phyloP scores from a whole-genome alignment of 2,888 invertebrate species.

The Drosophila parthenogenetica region DNA sequence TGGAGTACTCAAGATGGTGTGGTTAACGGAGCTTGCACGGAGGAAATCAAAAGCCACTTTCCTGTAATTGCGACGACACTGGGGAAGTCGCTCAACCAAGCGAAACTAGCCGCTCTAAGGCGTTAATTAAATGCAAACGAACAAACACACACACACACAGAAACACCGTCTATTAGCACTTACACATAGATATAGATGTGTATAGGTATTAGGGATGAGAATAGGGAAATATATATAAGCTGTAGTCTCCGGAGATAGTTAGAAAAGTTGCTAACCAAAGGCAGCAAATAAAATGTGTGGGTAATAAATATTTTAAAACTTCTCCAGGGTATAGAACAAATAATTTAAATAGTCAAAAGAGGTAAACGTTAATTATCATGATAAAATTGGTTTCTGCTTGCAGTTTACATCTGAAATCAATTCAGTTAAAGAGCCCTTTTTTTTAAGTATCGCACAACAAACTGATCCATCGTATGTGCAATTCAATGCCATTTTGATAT shows the following conservation, averaged over 20 bases:
- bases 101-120: slow-evolving; percentile 36
- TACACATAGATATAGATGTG: neutral
- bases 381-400: no score
- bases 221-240: neutral
- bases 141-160: slow-evolving; percentile 23
- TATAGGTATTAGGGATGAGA: neutral
- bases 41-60: slow-evolving; percentile 69
- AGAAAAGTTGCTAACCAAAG: no score
- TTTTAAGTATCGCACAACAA: no score
- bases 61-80: slow-evolving; percentile 57
- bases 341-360: no score
- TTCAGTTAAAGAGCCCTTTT: no score
- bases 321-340: no score
- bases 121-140: slow-evolving; percentile 73
- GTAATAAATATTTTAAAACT: no score
- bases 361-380: no score
- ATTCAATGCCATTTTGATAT: no score
- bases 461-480: no score
- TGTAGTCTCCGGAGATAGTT: neutral
- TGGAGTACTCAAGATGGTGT: slow-evolving; percentile 53
- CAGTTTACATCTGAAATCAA: no score
- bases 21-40: slow-evolving; percentile 62
- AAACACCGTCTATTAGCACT: neutral
- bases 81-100: slow-evolving; percentile 27
- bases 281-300: no score